A percentile compares a stretch with the other conserved stretches of the same genome.
Conservation (phyloP, 2,888 invertebrate species). For the Drosophila conformis region DNA sequence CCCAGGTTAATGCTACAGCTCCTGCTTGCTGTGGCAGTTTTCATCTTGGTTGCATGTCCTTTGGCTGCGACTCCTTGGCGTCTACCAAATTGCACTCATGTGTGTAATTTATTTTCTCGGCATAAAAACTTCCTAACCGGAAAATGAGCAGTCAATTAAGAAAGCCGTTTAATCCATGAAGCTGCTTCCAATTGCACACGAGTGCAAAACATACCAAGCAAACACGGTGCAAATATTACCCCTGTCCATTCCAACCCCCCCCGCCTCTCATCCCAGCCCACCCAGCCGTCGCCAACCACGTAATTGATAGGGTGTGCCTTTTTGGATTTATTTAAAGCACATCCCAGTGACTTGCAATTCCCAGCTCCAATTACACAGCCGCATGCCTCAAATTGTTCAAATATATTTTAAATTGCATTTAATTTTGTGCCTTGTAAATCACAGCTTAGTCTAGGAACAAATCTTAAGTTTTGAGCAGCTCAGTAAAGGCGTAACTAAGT, state of each 20-base stretch:
- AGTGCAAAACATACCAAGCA: conserved; percentile 25
- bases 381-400: conserved; percentile 44
- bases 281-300: neutral
- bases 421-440: neutral
- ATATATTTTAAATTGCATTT: conserved; percentile 22
- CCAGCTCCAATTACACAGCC: conserved; percentile 68
- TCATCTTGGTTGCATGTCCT: conserved; percentile 36
- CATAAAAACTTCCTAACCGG: conserved; percentile 81
- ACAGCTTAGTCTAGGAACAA: neutral
- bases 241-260: neutral
- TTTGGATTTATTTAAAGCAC: conserved; percentile 74
- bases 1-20: conserved; percentile 67
- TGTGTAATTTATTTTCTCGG: conserved; percentile 80
- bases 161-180: conserved; percentile 76
- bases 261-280: neutral
- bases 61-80: conserved; percentile 24
- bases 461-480: neutral
- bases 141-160: conserved; percentile 81
- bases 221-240: neutral
- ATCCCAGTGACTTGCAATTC: conserved; percentile 71
- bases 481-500: neutral
- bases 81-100: conserved; percentile 77
- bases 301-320: conserved; percentile 75
- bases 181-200: conserved; percentile 54
- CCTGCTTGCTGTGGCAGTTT: conserved; percentile 12